A percentile compares a stretch with the other conserved stretches of the same genome.
These are phyloP conservation scores for Sisyra nigra DNA, from an alignment of 2,888 invertebrate species.

Conservation along the genomic window DNA sequence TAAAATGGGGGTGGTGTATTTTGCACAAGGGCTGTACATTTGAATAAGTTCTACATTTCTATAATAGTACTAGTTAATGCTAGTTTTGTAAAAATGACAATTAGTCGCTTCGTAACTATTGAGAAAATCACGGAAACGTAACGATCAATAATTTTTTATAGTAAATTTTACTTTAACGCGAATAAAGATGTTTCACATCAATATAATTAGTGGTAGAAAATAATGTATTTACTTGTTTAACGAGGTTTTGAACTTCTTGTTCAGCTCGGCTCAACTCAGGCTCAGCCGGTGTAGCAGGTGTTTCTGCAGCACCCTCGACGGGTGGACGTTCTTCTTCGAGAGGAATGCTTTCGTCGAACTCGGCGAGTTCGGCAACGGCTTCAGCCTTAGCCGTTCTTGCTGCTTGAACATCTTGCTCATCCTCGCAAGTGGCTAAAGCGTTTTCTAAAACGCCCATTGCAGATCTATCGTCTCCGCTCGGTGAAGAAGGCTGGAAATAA, in stretches of 20 bases:
- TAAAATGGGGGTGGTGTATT: too few species aligned
- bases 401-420: constrained; percentile 87
- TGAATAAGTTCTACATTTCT: too few species aligned
- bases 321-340: constrained; percentile 45
- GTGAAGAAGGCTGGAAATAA: background rate
- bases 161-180: too few species aligned
- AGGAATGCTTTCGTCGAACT: constrained; percentile 91
- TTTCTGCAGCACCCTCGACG: constrained; percentile 12
- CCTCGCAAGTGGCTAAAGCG: constrained; percentile 84
- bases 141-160: too few species aligned
- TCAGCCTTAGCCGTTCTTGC: constrained; percentile 81
- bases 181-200: too few species aligned
- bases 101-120: too few species aligned
- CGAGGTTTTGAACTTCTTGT: constrained; percentile 50
- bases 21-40: too few species aligned
- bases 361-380: constrained; percentile 76
- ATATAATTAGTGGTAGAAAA: too few species aligned
- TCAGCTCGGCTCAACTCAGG: constrained; percentile 55
- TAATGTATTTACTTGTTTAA: constrained; percentile 52
- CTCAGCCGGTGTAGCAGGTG: constrained; percentile 26
- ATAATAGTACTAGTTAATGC: too few species aligned
- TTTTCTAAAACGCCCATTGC: constrained; percentile 53
- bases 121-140: too few species aligned
- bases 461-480: constrained; percentile 33
- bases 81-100: too few species aligned